phyloP scores from a whole-genome alignment of 2,888 invertebrate genomes.

The Gryllus longicercus region DNA sequence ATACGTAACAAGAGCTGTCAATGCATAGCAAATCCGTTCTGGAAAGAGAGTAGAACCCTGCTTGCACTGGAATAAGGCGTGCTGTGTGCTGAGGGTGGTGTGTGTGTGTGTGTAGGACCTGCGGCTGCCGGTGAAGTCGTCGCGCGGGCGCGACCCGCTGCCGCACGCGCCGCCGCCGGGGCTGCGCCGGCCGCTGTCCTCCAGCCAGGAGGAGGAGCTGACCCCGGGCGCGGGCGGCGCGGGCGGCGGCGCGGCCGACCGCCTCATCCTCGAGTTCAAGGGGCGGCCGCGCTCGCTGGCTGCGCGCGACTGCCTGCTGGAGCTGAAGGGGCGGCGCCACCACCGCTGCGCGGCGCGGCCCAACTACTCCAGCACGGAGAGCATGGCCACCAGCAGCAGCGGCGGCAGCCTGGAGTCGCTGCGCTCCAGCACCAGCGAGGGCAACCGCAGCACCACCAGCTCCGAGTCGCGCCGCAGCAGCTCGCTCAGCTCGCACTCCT shows the following conservation, averaged over 20 bases:
- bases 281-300: constrained; percentile 27
- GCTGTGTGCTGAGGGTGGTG: too few species aligned
- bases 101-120: constrained; percentile 50
- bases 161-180: constrained; percentile 49
- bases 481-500: constrained; percentile 80
- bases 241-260: background rate
- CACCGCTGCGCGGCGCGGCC: constrained; percentile 50
- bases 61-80: too few species aligned
- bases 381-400: constrained; percentile 77
- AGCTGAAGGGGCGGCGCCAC: constrained; percentile 60
- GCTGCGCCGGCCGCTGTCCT: constrained; percentile 59
- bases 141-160: constrained; percentile 57
- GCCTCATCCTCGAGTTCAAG: constrained; percentile 36
- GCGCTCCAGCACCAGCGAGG: constrained; percentile 82
- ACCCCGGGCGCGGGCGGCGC: background rate
- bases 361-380: constrained; percentile 76
- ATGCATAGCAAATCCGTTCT: too few species aligned
- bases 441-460: constrained; percentile 79
- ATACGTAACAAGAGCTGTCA: too few species aligned
- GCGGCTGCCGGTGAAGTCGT: constrained; percentile 67
- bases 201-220: background rate
- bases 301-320: constrained; percentile 49
- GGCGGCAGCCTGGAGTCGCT: constrained; percentile 85
- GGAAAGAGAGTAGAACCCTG: too few species aligned
- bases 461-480: constrained; percentile 80